Evolutionary conservation across 2,797 vertebrate genomes (phyloP).

Genomic region (Pelodytes ibericus): DNA sequence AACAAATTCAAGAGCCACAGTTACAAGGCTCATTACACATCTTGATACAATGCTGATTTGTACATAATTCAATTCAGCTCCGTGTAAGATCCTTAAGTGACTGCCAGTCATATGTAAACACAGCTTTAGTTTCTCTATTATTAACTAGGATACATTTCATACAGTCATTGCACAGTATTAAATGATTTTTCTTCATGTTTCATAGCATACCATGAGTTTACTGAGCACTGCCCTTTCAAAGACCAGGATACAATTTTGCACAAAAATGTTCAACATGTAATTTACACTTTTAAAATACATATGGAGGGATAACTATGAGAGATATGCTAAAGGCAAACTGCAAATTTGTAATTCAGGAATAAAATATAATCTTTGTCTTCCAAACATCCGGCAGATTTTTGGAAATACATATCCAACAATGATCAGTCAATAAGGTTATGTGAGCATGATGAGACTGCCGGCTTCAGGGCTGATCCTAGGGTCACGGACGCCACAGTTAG

Average conservation of each 20-base stretch:
- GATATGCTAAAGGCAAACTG: too few relatives aligned
- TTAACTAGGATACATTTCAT: conserved; percentile 50
- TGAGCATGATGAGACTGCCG: too few relatives aligned
- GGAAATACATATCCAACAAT: too few relatives aligned
- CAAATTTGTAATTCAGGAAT: too few relatives aligned
- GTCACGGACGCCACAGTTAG: too few relatives aligned
- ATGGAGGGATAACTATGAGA: too few relatives aligned
- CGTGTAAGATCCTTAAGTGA: conserved; percentile 55
- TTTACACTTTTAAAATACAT: too few relatives aligned
- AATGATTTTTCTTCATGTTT: conserved; percentile 15
- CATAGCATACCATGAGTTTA: conserved; percentile 16
- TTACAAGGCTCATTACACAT: conserved; percentile 57
- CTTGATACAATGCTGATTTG: conserved; percentile 56
- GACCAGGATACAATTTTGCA: background rate
- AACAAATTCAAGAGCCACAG: conserved; percentile 56
- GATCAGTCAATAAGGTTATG: too few relatives aligned
- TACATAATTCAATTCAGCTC: conserved; percentile 56
- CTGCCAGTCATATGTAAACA: conserved; percentile 57
- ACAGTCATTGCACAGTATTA: conserved; percentile 36
- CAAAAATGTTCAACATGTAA: too few relatives aligned
- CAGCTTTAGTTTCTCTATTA: conserved; percentile 48
- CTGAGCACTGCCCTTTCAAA: background rate
- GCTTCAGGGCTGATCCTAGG: too few relatives aligned
- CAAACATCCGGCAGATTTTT: too few relatives aligned
- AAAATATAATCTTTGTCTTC: too few relatives aligned